phyloP scores from a whole-genome alignment of 2,113 vertebrate species.

The Amphiprion percula region DNA sequence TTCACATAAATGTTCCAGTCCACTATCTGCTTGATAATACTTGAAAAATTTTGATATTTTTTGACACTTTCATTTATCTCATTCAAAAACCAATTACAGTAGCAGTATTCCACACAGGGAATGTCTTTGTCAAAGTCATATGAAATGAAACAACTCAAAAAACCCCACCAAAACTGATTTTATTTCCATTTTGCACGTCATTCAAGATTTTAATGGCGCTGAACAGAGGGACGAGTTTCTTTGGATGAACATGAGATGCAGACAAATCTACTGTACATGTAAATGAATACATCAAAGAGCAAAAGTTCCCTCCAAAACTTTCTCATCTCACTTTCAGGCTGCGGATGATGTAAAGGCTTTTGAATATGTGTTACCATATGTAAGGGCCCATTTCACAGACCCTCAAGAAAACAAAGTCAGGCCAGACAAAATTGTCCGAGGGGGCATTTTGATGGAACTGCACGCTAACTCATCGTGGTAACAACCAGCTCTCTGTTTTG shows the following conservation, averaged over 20 bases:
- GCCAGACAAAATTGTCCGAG: conserved; percentile 45
- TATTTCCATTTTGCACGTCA: not conserved
- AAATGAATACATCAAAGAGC: conserved; percentile 57
- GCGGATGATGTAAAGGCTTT: conserved; percentile 32
- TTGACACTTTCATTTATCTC: conserved; percentile 18
- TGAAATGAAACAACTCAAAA: not conserved
- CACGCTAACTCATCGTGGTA: conserved; percentile 34
- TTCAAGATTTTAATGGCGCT: conserved; percentile 9
- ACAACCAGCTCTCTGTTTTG: conserved; percentile 48
- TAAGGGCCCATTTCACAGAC: conserved; percentile 24
- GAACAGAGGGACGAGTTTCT: conserved; percentile 18
- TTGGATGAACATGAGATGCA: conserved; percentile 1
- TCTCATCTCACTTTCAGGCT: conserved; percentile 27
- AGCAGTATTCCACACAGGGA: not conserved
- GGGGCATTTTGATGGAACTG: conserved; percentile 39
- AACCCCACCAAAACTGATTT: not conserved
- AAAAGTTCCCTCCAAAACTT: conserved; percentile 39
- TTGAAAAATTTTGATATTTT: conserved; percentile 5
- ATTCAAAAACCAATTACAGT: conserved; percentile 28
- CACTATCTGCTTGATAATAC: not conserved
- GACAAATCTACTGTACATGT: conserved; percentile 28
- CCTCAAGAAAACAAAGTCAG: conserved; percentile 58
- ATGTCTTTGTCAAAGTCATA: conserved; percentile 3
- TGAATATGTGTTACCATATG: conserved; percentile 67
- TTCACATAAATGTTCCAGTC: conserved; percentile 15